These are phyloP conservation scores for Virgularia gustaviana DNA, from an alignment of 92 coral and sea anemone species.

Conservation along the genomic window DNA sequence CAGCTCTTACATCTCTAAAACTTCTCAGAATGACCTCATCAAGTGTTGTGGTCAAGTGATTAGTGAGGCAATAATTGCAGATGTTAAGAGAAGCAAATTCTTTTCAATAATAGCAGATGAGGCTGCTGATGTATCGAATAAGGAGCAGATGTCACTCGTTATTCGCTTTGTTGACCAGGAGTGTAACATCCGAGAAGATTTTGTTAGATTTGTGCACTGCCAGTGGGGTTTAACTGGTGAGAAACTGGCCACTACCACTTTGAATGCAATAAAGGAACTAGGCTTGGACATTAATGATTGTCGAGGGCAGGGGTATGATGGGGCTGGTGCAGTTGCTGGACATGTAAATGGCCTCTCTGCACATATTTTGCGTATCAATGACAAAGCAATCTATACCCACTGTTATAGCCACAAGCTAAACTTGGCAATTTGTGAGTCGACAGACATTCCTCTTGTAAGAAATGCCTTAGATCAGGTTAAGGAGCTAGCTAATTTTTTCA, in stretches of 20 bases:
- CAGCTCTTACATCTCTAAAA: not conserved
- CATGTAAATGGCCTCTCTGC: not conserved
- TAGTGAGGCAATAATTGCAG: not conserved
- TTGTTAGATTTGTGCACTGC: not conserved
- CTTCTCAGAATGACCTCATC: slow-evolving; percentile 4
- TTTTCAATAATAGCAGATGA: not conserved
- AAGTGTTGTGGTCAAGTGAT: slow-evolving; percentile 18
- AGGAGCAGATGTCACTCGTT: not conserved
- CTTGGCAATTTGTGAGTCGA: not conserved
- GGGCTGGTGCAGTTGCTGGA: slow-evolving; percentile 14
- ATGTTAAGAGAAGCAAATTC: not conserved
- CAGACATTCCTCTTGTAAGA: not conserved
- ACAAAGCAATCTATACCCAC: not conserved
- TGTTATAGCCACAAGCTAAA: not conserved
- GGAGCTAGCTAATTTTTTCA: not conserved
- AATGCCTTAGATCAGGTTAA: not conserved
- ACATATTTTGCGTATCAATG: not conserved
- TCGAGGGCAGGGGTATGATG: slow-evolving; percentile 13
- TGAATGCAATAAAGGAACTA: not conserved
- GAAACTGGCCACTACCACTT: not conserved
- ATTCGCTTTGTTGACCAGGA: not conserved
- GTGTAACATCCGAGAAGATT: not conserved
- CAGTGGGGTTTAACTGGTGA: not conserved
- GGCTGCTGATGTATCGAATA: not conserved
- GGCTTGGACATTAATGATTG: not conserved